These are phyloP conservation scores for Halcyon chelicuti DNA, from an alignment of 2,797 vertebrate species.

Conservation along the genomic window DNA sequence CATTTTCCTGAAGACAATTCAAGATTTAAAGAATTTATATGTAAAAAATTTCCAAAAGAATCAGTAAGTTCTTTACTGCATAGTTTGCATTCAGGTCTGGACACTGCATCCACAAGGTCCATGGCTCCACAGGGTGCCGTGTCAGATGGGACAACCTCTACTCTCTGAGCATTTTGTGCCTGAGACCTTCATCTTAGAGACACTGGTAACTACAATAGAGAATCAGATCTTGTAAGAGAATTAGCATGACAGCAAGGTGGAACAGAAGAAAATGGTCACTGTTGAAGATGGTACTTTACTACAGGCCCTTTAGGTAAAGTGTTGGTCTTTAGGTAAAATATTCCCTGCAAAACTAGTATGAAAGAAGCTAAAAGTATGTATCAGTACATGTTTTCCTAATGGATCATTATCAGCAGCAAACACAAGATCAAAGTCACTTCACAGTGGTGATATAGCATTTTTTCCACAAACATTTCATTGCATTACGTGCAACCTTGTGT, in stretches of 20 bases:
- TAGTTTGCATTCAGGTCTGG: background rate
- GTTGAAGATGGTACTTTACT: background rate
- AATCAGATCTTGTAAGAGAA: background rate
- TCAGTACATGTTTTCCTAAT: background rate
- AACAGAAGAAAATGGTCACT: background rate
- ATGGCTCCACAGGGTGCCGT: background rate
- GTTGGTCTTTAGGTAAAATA: background rate
- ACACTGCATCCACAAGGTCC: background rate
- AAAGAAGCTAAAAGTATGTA: background rate
- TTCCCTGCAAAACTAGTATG: background rate
- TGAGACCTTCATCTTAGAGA: background rate
- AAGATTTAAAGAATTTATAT: background rate
- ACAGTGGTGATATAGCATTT: accelerated
- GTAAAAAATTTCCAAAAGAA: background rate
- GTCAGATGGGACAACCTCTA: background rate
- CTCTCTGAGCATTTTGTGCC: background rate
- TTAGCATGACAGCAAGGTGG: background rate
- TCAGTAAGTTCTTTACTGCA: background rate
- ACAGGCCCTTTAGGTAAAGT: background rate
- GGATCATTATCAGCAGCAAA: background rate
- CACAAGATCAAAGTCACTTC: background rate
- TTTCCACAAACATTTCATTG: background rate
- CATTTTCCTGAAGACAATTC: background rate
- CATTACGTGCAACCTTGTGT: background rate
- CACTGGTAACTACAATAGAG: background rate